phyloP scores from a whole-genome alignment of 2,888 invertebrate genomes.

The Hypomecis punctinalis region DNA sequence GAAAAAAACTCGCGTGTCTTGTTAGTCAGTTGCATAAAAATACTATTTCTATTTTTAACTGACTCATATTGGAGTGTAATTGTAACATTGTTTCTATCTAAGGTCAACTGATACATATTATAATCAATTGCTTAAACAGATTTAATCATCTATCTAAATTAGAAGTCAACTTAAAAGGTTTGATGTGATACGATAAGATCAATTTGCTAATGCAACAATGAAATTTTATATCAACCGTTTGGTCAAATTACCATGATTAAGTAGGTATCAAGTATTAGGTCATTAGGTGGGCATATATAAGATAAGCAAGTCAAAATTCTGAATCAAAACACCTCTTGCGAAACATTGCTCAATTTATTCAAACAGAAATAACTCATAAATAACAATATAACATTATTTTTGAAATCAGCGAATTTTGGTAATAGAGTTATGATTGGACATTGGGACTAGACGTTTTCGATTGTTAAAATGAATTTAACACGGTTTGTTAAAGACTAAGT shows the following conservation, averaged over 20 bases:
- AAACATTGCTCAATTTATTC: conserved; percentile 35
- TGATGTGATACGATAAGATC: conserved; percentile 60
- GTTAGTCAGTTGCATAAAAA: background rate
- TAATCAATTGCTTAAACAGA: conserved; percentile 53
- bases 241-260: conserved; percentile 25
- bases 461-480: conserved; percentile 49
- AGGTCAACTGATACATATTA: conserved; percentile 47
- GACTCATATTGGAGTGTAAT: conserved; percentile 17
- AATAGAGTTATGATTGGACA: conserved; percentile 33
- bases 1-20: too few relatives aligned
- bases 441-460: conserved; percentile 54
- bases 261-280: conserved; percentile 8
- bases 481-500: conserved; percentile 65
- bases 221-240: conserved; percentile 30
- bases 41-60: background rate
- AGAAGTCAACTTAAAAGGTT: conserved; percentile 58
- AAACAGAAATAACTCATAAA: conserved; percentile 30
- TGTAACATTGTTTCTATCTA: conserved; percentile 30
- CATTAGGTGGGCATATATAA: background rate
- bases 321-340: conserved; percentile 22
- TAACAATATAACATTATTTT: conserved; percentile 29
- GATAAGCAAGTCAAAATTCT: background rate
- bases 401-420: conserved; percentile 20
- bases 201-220: conserved; percentile 52
- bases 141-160: conserved; percentile 60